Conservation (phyloP, 2,888 invertebrate species). For the Blera fallax region DNA sequence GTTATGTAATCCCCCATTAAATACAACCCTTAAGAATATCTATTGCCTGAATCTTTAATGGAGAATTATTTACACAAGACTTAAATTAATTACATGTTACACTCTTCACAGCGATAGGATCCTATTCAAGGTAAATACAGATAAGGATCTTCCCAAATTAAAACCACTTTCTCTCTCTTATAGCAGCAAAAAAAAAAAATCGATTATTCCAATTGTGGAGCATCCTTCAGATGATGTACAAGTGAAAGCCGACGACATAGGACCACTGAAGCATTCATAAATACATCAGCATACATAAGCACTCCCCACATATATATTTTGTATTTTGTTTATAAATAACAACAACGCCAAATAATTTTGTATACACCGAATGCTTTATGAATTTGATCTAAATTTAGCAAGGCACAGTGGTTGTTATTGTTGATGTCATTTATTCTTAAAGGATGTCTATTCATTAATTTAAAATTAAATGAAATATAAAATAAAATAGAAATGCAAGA, state of each 20-base stretch:
- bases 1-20: not conserved
- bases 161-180: constrained; percentile 1
- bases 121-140: not conserved
- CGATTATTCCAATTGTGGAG: constrained; percentile 3
- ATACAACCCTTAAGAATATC: not conserved
- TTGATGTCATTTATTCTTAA: not conserved
- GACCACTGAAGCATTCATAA: not conserved
- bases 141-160: not conserved
- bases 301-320: not conserved
- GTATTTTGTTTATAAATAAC: not conserved
- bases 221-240: not conserved
- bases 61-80: not conserved
- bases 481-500: not conserved
- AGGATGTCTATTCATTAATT: not conserved
- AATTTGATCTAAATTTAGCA: constrained; percentile 4
- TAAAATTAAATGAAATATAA: not conserved
- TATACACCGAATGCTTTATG: not conserved
- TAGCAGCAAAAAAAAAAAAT: constrained; percentile 15
- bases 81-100: not conserved
- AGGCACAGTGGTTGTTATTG: not conserved
- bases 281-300: not conserved
- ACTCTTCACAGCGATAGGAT: not conserved
- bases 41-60: not conserved
- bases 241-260: not conserved
- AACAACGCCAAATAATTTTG: not conserved